Conservation (phyloP, 2,113 vertebrate species). For the Oryctolagus cuniculus region DNA sequence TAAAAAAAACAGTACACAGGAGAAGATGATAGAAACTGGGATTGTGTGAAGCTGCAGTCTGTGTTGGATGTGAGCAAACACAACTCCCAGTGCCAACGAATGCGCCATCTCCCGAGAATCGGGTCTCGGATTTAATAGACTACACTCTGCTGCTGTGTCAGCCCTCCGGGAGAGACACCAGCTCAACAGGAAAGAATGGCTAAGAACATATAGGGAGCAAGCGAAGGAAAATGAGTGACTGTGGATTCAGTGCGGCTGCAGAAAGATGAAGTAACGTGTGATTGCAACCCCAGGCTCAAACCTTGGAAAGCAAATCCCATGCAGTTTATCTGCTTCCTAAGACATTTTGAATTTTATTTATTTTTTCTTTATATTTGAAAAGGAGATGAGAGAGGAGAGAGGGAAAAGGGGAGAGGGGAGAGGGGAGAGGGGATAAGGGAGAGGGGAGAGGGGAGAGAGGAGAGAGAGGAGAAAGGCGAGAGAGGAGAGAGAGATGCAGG, state of each 20-base stretch:
- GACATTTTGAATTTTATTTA: too few species aligned
- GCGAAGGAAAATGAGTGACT: neutral
- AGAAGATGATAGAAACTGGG: neutral
- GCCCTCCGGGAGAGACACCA: neutral
- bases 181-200: neutral
- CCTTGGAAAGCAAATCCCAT: neutral
- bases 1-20: neutral
- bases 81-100: neutral
- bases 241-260: neutral
- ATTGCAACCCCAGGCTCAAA: too few species aligned
- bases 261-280: neutral
- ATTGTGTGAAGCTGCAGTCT: neutral
- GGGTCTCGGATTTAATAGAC: neutral
- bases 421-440: too few species aligned
- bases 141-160: neutral
- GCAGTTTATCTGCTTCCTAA: neutral
- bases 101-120: neutral
- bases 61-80: neutral
- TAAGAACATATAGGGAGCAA: neutral
- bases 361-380: too few species aligned
- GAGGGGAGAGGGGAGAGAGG: too few species aligned
- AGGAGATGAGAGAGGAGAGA: too few species aligned
- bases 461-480: too few species aligned
- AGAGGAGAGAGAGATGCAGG: too few species aligned
- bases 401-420: too few species aligned